Base-by-base conservation (phyloP, 1,140 invertebrate genomes). In the Drosophila ironensis region DNA sequence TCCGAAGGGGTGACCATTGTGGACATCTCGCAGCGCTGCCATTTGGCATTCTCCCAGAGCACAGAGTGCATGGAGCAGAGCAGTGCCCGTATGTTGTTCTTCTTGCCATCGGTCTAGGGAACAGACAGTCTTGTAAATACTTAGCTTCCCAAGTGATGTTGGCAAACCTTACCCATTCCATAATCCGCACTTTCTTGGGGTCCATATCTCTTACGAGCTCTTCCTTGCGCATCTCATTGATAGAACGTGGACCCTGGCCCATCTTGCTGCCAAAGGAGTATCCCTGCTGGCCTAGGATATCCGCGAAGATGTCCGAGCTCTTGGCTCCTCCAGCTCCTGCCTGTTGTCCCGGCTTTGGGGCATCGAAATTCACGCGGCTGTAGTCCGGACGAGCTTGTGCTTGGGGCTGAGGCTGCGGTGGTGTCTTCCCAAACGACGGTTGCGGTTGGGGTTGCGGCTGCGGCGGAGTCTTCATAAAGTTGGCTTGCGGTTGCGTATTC, bases 21-120 rank as follows among this genome's bases (percentile, higher is more conserved):
- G 81, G 97, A 94, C 97, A 99, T 99, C 67, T 98, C 96, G 72
- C 95, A 95, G 63, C 95, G 95, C 59, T 94, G 93, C 98, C 98
- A 99, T 66, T 96, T 95, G 42, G 96, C 96, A 40, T 96, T 97
- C 16, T 96, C 94, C 98, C 98, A 99, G 19, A 99, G 91, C 5
- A 99, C 94, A 0, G 95, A 96, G 80, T 99, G 96, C 77, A 99
- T 91, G 0, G 98, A 98, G 76, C 97, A 98, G 0, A 99, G 90
- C 7, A 99, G 91, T 0, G 98, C 98, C 45, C 99, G 93, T 57
- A 99, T 97, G 90, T 99, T 99, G 40, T 95, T 94, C 87, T 98
- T 97, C 89, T 99, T 99, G 2, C 98, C 98, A 88, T 98, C 96
- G 19, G 93, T 97, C 97, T 98, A n/a, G n/a, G n/a, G 75, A 6